Percentiles rank a stretch among this genome's conserved stretches.
These are phyloP conservation scores for Invenusta paracnida DNA, from an alignment of 2,888 invertebrate species.

Conservation along the genomic window DNA sequence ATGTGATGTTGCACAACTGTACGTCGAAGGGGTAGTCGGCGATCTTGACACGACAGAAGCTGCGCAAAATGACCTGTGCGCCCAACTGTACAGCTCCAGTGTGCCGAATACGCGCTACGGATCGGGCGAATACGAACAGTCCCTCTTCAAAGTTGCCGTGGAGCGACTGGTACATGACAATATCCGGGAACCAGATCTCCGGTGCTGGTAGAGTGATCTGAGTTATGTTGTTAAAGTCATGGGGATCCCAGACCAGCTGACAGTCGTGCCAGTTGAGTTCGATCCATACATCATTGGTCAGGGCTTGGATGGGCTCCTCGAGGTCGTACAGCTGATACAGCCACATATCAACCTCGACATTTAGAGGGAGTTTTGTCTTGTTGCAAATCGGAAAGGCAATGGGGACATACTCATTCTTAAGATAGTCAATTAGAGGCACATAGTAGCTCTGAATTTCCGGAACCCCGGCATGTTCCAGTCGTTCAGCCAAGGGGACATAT, in stretches of 20 bases:
- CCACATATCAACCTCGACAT: conserved; percentile 35
- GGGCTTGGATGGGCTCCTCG: conserved; percentile 41
- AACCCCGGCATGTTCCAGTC: background rate
- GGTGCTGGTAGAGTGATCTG: conserved; percentile 33
- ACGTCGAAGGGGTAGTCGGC: conserved; percentile 38
- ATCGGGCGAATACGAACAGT: conserved; percentile 38
- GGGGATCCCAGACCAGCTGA: conserved; percentile 32
- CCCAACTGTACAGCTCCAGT: conserved; percentile 38
- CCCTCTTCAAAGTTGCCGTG: conserved; percentile 43
- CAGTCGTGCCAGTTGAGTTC: conserved; percentile 42
- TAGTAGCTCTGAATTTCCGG: background rate
- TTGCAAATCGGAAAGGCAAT: background rate
- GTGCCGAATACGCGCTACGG: conserved; percentile 33
- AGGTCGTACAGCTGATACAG: conserved; percentile 41
- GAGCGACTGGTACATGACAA: conserved; percentile 40
- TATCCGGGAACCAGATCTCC: conserved; percentile 39
- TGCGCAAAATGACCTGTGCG: conserved; percentile 36
- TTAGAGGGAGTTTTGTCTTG: background rate
- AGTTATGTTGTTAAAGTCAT: conserved; percentile 34
- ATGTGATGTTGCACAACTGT: conserved; percentile 41
- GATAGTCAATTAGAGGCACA: background rate
- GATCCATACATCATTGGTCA: conserved; percentile 38
- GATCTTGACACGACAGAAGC: conserved; percentile 38
- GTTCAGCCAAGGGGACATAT: background rate
- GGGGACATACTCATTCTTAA: background rate